Base-by-base conservation (phyloP, 2,113 vertebrate genomes). In the Coptodon bakossiorum region DNA sequence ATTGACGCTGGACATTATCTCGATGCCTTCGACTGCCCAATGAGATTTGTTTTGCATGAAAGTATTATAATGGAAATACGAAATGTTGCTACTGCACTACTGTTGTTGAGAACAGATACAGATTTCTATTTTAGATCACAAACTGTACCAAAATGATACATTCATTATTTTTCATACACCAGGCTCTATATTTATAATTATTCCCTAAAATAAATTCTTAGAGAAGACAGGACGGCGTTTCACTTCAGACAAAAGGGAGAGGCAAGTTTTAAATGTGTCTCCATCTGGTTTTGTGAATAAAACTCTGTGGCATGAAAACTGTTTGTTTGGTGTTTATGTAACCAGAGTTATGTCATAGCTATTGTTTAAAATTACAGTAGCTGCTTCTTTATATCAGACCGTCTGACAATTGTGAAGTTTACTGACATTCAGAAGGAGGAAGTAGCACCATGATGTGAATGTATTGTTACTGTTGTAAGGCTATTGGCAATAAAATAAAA, bases 41-140 rank as follows among this genome's bases (percentile, higher is more conserved):
- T 86, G 89, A 94, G 92, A 94, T 94, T 94, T 89, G 87, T 79
- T 87, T 93, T 94, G 95, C 93, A 93, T 95, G 93, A 88, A 73
- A 38, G 38, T 50, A 34, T 82, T 86, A 31, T 54, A 40, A 29
- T 2, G 27, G 40, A 82, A 63, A 36, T 53, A 66, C 14, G 79
- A 61, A 82, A 34, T 87, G 68, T 90, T 86, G 79, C 73, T 53
- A 29, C 84, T 90, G 79, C 83, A 84, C 34, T 81, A 10, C 76
- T 87, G 78, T 78, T 81, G 80, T 24, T 1, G 14, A 68, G 10
- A 78, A 63, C 31, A 86, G 84, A 89, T 52, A 82, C 6, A 85
- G 52, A 89, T 88, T 61, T 93, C 63, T 93, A 93, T 92, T 94
- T 94, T 94, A 78, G 31, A 83, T 80, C 84, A 76, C 84, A 89